Percentiles rank a stretch among this genome's conserved stretches.
Conservation (phyloP, 2,888 invertebrate genomes). For the Eupeodes latifasciatus region DNA sequence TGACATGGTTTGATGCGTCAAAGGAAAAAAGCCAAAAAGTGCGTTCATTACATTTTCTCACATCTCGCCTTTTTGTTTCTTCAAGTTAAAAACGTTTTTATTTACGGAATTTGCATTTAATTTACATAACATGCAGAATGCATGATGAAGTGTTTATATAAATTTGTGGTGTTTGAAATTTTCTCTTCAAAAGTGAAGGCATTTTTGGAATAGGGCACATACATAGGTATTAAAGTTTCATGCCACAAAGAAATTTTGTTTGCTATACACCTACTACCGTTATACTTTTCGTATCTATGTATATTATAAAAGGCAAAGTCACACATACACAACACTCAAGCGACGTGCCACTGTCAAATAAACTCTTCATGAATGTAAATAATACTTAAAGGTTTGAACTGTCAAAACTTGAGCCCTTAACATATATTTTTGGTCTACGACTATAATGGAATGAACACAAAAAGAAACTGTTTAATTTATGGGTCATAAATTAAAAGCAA, state of each 20-base stretch:
- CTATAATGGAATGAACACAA: not conserved
- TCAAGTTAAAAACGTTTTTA: not conserved
- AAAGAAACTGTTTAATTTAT: constrained; percentile 1
- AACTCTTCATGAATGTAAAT: constrained; percentile 25
- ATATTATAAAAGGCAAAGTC: not conserved
- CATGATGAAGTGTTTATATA: not conserved
- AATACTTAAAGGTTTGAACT: constrained; percentile 27
- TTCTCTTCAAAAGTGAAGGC: not conserved
- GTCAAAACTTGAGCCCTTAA: constrained; percentile 19
- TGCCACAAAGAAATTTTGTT: not conserved
- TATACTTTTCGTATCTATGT: too few relatives aligned
- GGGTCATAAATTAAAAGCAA: constrained; percentile 14
- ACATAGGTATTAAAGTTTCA: not conserved
- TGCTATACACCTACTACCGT: not conserved
- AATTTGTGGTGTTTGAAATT: not conserved
- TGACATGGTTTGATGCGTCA: constrained; percentile 3
- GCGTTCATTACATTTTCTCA: constrained; percentile 6
- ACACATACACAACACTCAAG: not conserved
- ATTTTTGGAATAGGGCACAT: not conserved
- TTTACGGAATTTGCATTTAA: not conserved
- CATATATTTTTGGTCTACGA: not conserved
- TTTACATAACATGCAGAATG: not conserved
- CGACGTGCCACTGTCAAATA: constrained; percentile 33
- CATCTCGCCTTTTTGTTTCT: not conserved
- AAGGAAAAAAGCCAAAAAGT: not conserved